Evolutionary conservation across 2,888 invertebrate genomes (phyloP).

Genomic region (Aspidapion aeneum): DNA sequence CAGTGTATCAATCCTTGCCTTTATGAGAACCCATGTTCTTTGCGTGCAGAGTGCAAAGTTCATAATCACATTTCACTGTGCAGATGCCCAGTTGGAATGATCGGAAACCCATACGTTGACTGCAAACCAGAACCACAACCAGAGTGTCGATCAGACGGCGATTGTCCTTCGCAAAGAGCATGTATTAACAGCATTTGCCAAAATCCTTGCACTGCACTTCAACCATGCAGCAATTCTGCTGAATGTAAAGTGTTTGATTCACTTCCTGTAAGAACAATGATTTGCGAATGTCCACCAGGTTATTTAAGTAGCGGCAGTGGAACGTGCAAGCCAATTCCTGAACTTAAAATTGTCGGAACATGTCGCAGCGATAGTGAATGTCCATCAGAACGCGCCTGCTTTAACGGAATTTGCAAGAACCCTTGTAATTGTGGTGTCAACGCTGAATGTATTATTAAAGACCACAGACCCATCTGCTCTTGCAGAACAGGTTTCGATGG

Average conservation of each 20-base stretch:
- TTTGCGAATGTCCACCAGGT: constrained; percentile 86
- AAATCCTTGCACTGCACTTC: constrained; percentile 73
- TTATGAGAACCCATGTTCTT: constrained; percentile 71
- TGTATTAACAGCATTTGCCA: constrained; percentile 80
- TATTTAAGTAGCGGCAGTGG: constrained; percentile 82
- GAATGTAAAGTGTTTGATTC: constrained; percentile 79
- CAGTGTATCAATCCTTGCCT: constrained; percentile 84
- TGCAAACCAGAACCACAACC: constrained; percentile 70
- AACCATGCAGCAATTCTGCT: constrained; percentile 78
- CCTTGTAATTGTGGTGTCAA: constrained; percentile 85
- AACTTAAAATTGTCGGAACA: constrained; percentile 57
- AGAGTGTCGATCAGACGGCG: constrained; percentile 77
- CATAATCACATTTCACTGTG: constrained; percentile 83
- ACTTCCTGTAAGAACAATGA: constrained; percentile 81
- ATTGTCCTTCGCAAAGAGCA: constrained; percentile 75
- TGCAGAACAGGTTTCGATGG: constrained; percentile 80
- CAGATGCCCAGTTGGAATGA: constrained; percentile 71
- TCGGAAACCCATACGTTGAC: constrained; percentile 79
- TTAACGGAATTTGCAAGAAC: constrained; percentile 74
- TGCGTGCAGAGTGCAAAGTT: constrained; percentile 74
- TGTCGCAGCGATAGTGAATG: constrained; percentile 79
- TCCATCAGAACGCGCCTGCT: constrained; percentile 71
- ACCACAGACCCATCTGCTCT: constrained; percentile 85
- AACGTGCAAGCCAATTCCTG: constrained; percentile 70
- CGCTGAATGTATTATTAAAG: constrained; percentile 77